Conservation (phyloP, 2,113 vertebrate genomes). For the Aphelocoma coerulescens region DNA sequence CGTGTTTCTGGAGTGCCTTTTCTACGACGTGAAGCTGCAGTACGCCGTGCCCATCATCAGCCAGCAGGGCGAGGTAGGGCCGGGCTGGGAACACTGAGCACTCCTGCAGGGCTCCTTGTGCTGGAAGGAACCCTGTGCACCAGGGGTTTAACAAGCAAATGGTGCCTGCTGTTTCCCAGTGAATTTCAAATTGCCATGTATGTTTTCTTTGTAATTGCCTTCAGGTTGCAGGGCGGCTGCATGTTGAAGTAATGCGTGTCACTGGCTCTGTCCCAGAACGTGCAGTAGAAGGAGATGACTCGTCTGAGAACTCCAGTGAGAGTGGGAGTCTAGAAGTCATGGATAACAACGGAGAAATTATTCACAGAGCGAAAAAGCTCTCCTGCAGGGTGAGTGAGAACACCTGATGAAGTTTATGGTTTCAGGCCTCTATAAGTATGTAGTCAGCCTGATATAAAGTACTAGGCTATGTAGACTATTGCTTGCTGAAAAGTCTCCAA, state of each 20-base stretch:
- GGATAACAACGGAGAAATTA: slow-evolving; percentile 88
- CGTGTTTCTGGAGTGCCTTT: slow-evolving; percentile 95
- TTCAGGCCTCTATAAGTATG: neutral
- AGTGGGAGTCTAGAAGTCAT: slow-evolving; percentile 89
- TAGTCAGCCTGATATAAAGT: neutral
- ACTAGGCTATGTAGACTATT: neutral
- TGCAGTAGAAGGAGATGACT: slow-evolving; percentile 86
- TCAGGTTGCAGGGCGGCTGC: slow-evolving; percentile 92
- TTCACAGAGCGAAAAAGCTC: slow-evolving; percentile 88
- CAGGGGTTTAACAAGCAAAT: neutral
- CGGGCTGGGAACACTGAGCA: rapidly evolving
- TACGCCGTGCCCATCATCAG: slow-evolving; percentile 98
- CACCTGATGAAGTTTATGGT: neutral
- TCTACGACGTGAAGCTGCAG: slow-evolving; percentile 91
- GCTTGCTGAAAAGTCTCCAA: neutral
- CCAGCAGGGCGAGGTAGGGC: slow-evolving; percentile 93
- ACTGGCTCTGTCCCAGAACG: slow-evolving; percentile 87
- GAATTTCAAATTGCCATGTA: neutral
- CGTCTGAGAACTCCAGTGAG: slow-evolving; percentile 95
- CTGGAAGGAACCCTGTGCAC: neutral
- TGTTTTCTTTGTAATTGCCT: neutral
- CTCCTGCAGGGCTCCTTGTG: neutral
- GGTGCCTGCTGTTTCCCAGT: neutral
- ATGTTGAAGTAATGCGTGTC: slow-evolving; percentile 90
- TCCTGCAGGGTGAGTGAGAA: slow-evolving; percentile 84